Evolutionary conservation across 2,797 vertebrate species (phyloP), one percentile per base, ranked within the genome.

Genomic region (Schizopygopsis malacanthus): DNA sequence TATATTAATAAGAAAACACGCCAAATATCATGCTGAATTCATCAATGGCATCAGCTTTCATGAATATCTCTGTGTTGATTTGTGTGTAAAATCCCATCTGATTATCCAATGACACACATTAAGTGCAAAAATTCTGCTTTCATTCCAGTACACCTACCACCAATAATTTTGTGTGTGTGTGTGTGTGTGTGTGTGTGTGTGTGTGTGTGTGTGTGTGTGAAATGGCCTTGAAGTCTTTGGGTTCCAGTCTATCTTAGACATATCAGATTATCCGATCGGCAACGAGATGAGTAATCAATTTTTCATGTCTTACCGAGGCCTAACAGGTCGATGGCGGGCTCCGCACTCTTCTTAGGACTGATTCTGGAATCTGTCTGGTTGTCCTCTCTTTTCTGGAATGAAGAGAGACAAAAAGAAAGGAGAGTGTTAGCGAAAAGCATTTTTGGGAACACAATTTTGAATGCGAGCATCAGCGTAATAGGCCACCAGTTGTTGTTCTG

Each of bases 291-390:
- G 81, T 16, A 56, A 84, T 81, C 79, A 79, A 85, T 87, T 89
- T 88, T 39, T 81, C 45, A 85, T 79, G 92, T 93, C 97, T 98
- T 96, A 99, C 98, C 98, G 59, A 99, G 95, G 91, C 97, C 97
- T 91, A 99, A 95, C 87, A 99, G 96, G 94, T 99, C 98, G 90
- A 98, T 95, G 47, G 96, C 95, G 6, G 95, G 92, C 92, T 98
- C 97, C 39, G 92, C 86, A 87, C 91, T 91, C 89, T 96, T 97
- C 93, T 96, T 97, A 33, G 97, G 96, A 93, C 96, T 97, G 91
- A 93, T 92, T 94, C 94, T 96, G 89, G 93, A 88, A 79, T 99
- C 97, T 50, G 92, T 88, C 85, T 96, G 97, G 81, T 95, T 94
- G 82, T 97, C 96, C 56, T 96, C 96, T 92, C 95, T 96, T 92